These are phyloP conservation scores for Vombatus ursinus DNA, from an alignment of 2,113 vertebrate species.

Conservation along the genomic window DNA sequence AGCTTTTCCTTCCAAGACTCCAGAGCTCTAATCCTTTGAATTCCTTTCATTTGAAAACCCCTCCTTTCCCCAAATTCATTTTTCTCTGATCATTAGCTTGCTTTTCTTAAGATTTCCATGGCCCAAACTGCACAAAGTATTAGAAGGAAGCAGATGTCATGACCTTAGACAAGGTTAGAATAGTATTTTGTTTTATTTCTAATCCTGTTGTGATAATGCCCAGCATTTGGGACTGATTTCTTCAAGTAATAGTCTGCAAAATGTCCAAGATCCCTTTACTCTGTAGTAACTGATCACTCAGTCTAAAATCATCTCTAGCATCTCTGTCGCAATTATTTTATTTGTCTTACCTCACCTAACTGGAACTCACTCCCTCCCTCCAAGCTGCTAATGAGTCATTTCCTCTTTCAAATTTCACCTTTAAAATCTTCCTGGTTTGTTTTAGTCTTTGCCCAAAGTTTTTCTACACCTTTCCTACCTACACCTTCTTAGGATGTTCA, in stretches of 20 bases:
- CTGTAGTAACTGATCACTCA: slow-evolving; percentile 15
- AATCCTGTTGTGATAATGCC: not conserved
- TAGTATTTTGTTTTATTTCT: slow-evolving; percentile 23
- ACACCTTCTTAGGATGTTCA: slow-evolving; percentile 15
- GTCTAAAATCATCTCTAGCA: not conserved
- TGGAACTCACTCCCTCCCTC: slow-evolving; percentile 62
- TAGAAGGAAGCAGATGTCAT: slow-evolving; percentile 13
- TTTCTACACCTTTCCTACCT: not conserved
- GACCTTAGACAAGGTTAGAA: not conserved
- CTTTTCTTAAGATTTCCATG: slow-evolving; percentile 10
- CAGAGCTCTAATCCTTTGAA: not conserved
- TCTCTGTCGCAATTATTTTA: not conserved
- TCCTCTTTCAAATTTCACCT: slow-evolving; percentile 67
- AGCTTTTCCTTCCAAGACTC: not conserved
- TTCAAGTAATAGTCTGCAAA: not conserved
- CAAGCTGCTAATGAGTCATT: slow-evolving; percentile 73
- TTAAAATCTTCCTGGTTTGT: slow-evolving; percentile 64
- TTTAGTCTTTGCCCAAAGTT: slow-evolving; percentile 42
- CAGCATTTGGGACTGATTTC: not conserved
- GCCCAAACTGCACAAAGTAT: not conserved
- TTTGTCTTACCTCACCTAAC: slow-evolving; percentile 56
- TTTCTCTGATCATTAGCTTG: not conserved
- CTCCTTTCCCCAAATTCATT: not conserved
- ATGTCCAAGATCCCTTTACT: slow-evolving; percentile 37
- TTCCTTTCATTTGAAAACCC: slow-evolving; percentile 1